Evolutionary conservation across 92 coral and sea anemone genomes (phyloP).

Genomic region (Phymanthus crucifer): DNA sequence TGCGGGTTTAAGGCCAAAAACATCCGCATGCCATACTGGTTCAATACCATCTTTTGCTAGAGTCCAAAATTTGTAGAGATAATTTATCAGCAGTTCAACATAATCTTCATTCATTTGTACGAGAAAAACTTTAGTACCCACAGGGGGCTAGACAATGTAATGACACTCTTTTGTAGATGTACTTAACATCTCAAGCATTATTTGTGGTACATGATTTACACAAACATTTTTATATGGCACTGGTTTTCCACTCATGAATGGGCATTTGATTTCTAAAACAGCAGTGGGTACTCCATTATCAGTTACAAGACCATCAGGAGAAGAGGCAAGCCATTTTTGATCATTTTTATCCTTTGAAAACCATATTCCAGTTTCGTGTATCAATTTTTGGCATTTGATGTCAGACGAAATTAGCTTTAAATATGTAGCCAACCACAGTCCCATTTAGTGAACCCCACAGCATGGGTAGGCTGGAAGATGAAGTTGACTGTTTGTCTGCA

Average conservation of each 20-base stretch:
- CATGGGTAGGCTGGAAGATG: conserved; percentile 28
- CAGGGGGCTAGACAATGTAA: conserved; percentile 45
- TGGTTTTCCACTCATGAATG: conserved; percentile 47
- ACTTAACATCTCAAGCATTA: conserved; percentile 42
- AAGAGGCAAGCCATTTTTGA: conserved; percentile 35
- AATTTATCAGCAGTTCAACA: conserved; percentile 19
- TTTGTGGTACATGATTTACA: conserved; percentile 31
- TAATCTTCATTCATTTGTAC: conserved; percentile 31
- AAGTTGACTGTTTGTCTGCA: background rate
- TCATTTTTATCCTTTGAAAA: conserved; percentile 7
- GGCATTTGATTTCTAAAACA: conserved; percentile 35
- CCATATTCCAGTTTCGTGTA: conserved; percentile 40
- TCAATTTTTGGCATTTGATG: background rate
- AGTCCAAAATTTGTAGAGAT: conserved; percentile 44
- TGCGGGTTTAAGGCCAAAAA: conserved; percentile 34
- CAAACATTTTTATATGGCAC: conserved; percentile 43
- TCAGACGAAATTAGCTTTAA: too few relatives aligned
- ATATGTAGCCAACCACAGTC: conserved; percentile 21
- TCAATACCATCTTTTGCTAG: conserved; percentile 17
- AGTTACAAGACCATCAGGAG: conserved; percentile 39
- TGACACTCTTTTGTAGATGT: conserved; percentile 30
- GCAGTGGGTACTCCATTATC: background rate
- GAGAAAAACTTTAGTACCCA: conserved; percentile 33
- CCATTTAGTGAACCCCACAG: conserved; percentile 46
- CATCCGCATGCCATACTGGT: conserved; percentile 46